Evolutionary conservation across 2,888 invertebrate species (phyloP).

Genomic region (Melanophora roralis): DNA sequence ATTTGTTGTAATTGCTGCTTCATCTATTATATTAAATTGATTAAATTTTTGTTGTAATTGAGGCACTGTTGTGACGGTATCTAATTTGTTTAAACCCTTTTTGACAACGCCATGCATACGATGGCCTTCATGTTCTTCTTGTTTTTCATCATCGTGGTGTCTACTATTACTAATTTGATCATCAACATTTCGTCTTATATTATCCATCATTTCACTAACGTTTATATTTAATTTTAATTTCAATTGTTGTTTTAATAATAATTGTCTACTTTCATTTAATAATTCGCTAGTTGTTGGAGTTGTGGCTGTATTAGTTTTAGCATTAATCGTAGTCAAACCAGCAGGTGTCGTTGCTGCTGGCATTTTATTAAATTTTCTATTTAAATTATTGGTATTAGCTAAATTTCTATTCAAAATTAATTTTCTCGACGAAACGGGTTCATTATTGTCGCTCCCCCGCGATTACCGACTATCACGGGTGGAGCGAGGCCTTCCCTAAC

Average conservation of each 20-base stretch:
- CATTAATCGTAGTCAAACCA: conserved; percentile 57
- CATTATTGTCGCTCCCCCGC: conserved; percentile 78
- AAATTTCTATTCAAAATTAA: conserved; percentile 77
- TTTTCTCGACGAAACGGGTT: conserved; percentile 78
- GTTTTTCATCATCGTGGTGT: conserved; percentile 37
- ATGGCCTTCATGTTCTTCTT: conserved; percentile 39
- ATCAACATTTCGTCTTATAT: conserved; percentile 56
- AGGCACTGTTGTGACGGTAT: conserved; percentile 77
- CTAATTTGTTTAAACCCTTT: conserved; percentile 68
- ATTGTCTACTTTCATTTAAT: conserved; percentile 67
- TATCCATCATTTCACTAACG: conserved; percentile 63
- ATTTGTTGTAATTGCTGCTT: conserved; percentile 63
- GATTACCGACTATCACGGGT: conserved; percentile 79
- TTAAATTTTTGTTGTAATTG: conserved; percentile 72
- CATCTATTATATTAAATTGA: conserved; percentile 64
- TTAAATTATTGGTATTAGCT: conserved; percentile 76
- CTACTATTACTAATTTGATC: conserved; percentile 35
- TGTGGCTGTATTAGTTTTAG: conserved; percentile 62
- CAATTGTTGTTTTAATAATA: conserved; percentile 72
- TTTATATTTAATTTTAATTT: conserved; percentile 73
- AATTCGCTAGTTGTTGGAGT: conserved; percentile 66
- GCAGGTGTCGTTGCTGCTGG: conserved; percentile 61
- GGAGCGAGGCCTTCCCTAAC: conserved; percentile 87
- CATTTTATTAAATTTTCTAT: conserved; percentile 65
- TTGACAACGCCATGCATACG: conserved; percentile 19